Evolutionary conservation across 2,113 vertebrate genomes (phyloP), one percentile per base, ranked within the genome.

Genomic region (Coptodon rendalli): DNA sequence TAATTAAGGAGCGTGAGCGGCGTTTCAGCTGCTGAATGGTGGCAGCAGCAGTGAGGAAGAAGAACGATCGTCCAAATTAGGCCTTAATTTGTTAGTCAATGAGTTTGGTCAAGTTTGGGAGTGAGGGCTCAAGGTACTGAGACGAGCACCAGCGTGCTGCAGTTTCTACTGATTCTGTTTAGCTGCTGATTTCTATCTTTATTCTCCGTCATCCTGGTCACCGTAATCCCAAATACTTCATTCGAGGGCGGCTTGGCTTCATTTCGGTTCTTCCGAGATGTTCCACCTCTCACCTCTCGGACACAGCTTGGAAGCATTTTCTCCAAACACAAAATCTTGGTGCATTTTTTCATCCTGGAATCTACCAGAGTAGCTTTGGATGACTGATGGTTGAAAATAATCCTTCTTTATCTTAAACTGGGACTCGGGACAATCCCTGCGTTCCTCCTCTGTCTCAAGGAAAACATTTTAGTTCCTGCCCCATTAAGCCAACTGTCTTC

Each of bases 401-500:
- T 76, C 24, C 43, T 29, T 11, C 14, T 76, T 76, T 76, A 3
- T 76, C 43, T 76, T 45, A 73, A 10, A 27, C 4, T 0, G 13
- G 68, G 68, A 6, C 68, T 73, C 9, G 0, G 22, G 14, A 16
- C 40, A 73, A 45, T 10, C 40, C 68, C 40, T 76, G 24, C 2
- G 2, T 1, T 27, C 40, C 2, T 24, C 14, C 22, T 48, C 40
- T 48, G 68, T 29, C 68, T 76, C 2, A 48, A 48, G 3, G 22
- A 73, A 27, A 73, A 43, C 61, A 0, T 66, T 48, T 29, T 29
- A 76, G 0, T 0, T 19, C 43, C 71, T 48, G 14, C 6, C 14
- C 5, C 68, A 11, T 29, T 48, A 73, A 73, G 40, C 6, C 68
- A 45, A 5, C 68, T 45, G 40, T 29, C 68, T 48, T 11, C 40